Evolutionary conservation across 1,140 invertebrate genomes (phyloP), one percentile per base, ranked within the genome.

Genomic region (Pissodes strobi): DNA sequence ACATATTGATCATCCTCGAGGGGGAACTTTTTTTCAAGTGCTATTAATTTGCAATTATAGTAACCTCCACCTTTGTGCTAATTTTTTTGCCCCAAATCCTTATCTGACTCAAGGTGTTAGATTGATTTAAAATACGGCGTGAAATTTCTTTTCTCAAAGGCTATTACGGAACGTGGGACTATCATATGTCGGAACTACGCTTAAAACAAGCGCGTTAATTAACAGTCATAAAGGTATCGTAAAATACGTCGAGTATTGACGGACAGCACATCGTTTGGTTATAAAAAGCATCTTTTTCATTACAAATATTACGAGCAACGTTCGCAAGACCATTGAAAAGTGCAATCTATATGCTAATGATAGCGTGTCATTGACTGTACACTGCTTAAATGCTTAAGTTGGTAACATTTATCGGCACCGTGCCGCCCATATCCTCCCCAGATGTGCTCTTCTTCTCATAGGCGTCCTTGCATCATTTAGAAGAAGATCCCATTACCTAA

Each of bases 261-360:
- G 61, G 25, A 56, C 61, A 27, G 30, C 25, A 37, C 52, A 53
- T 45, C 22, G 59, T 18, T 43, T 53, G 10, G 25, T 38, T 48
- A 39, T 38, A 41, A 41, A 53, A 61, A 61, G 12, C 21, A 25
- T 52, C 34, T 49, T 46, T 62, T 43, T 53, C 49, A 27, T 55
- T 43, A 34, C 61, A 8, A 56, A 56, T 45, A 64, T 48, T 37
- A 59, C 56, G 56, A 59, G 56, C 56, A 59, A 22, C 56, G 21
- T 45, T 59, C 38, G 56, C 27, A 59, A 46, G 23, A 59, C 56
- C 56, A 48, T 59, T 48, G 41, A 59, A 59, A 59, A 49, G 60
- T 41, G 65, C 68, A 69, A 69, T 69, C 68, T 69, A 69, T 67
- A 69, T 69, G 68, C 68, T 67, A 69, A 69, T 67, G 49, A 55